phyloP scores from a whole-genome alignment of 2,113 vertebrate species.

The Bostrychus sinensis region DNA sequence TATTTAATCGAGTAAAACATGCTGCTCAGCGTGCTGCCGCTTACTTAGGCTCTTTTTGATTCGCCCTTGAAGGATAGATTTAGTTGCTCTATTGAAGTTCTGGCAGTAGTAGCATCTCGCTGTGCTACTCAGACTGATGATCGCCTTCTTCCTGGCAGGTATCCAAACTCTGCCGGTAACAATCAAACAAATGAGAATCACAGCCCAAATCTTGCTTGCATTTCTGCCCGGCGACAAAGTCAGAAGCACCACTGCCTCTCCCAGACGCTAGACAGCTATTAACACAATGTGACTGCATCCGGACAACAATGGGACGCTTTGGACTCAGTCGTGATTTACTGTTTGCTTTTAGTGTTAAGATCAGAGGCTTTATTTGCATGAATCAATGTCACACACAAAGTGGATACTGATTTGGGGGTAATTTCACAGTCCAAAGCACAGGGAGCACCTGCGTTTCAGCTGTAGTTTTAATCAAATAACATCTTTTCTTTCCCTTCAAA shows the following conservation, averaged over 20 bases:
- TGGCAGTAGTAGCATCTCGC: slow-evolving; percentile 63
- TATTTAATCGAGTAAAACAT: slow-evolving; percentile 46
- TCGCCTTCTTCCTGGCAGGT: slow-evolving; percentile 69
- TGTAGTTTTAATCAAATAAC: slow-evolving; percentile 33
- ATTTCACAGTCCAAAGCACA: slow-evolving; percentile 33
- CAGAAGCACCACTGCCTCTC: slow-evolving; percentile 19
- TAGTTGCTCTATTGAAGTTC: slow-evolving; percentile 65
- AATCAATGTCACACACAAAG: slow-evolving; percentile 6
- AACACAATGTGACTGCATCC: slow-evolving; percentile 43
- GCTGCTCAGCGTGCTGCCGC: slow-evolving; percentile 40
- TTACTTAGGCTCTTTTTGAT: slow-evolving; percentile 54
- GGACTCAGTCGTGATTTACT: slow-evolving; percentile 39
- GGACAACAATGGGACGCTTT: slow-evolving; percentile 15
- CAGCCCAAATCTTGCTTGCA: slow-evolving; percentile 44
- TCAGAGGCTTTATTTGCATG: slow-evolving; percentile 28
- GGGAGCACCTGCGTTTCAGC: slow-evolving; percentile 25
- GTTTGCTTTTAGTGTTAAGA: slow-evolving; percentile 45
- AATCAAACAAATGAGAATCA: slow-evolving; percentile 78
- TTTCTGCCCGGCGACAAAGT: slow-evolving; percentile 49
- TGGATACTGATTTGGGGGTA: slow-evolving; percentile 31
- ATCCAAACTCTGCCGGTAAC: slow-evolving; percentile 72
- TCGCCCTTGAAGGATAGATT: slow-evolving; percentile 70
- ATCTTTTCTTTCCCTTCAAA: slow-evolving; percentile 30
- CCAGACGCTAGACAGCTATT: slow-evolving; percentile 51
- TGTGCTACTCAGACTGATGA: slow-evolving; percentile 73